These are phyloP conservation scores for Sanderia malayensis DNA, from an alignment of 30 jellyfish, hydroid and myxozoan species.

Conservation along the genomic window DNA sequence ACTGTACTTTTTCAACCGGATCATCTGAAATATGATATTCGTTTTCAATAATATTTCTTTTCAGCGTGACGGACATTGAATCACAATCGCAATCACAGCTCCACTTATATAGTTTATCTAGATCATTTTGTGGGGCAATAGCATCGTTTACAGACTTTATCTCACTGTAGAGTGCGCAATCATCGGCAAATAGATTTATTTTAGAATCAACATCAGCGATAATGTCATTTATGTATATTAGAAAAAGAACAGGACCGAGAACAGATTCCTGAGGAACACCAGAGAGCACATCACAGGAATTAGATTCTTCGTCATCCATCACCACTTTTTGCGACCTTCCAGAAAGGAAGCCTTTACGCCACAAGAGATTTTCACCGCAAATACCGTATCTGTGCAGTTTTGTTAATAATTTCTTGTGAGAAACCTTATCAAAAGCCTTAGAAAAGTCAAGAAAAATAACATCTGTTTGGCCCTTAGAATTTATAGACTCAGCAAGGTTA, in stretches of 20 bases:
- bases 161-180: too few species aligned
- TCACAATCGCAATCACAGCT: conserved; percentile 29
- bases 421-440: conserved; percentile 49
- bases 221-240: conserved; percentile 21
- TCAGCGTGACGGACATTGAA: conserved; percentile 33
- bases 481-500: conserved; percentile 17
- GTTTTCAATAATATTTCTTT: conserved; percentile 18
- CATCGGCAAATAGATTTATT: conserved; percentile 28
- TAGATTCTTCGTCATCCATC: conserved; percentile 46
- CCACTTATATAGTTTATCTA: conserved; percentile 30
- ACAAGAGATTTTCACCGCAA: conserved; percentile 20
- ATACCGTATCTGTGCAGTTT: conserved; percentile 31
- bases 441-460: conserved; percentile 27
- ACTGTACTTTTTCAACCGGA: conserved; percentile 29
- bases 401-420: conserved; percentile 31
- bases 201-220: conserved; percentile 28
- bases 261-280: conserved; percentile 61
- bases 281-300: conserved; percentile 25
- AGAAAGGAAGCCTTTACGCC: conserved; percentile 40
- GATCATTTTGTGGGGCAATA: conserved; percentile 20
- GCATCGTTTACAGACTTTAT: conserved; percentile 24
- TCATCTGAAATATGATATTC: conserved; percentile 29
- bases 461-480: conserved; percentile 36
- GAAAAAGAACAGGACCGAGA: conserved; percentile 40
- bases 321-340: conserved; percentile 53